These are phyloP conservation scores for Trimorus sp. DNA, from an alignment of 2,888 invertebrate species.

Conservation along the genomic window DNA sequence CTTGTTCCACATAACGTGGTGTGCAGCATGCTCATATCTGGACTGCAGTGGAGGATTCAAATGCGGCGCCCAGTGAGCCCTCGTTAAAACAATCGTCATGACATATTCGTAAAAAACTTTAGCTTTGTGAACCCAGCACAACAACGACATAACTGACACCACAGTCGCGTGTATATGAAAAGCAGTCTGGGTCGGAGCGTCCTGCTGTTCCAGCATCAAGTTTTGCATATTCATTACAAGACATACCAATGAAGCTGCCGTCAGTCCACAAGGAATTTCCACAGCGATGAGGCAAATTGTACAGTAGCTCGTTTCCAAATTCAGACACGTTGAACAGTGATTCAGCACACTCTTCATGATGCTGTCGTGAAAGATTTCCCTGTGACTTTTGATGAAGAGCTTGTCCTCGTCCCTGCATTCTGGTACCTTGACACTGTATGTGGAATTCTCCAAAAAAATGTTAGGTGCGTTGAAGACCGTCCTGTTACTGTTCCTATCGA, in stretches of 20 bases:
- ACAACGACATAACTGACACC: constrained; percentile 84
- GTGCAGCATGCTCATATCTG: constrained; percentile 83
- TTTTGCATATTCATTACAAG: constrained; percentile 86
- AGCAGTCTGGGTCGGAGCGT: constrained; percentile 72
- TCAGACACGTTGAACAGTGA: constrained; percentile 82
- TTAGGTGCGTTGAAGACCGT: constrained; percentile 82
- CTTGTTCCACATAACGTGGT: constrained; percentile 85
- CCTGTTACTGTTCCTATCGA: constrained; percentile 84
- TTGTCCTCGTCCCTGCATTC: constrained; percentile 82
- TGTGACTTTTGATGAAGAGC: constrained; percentile 82
- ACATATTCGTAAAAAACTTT: constrained; percentile 84
- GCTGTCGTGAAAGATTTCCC: constrained; percentile 82
- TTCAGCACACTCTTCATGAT: constrained; percentile 81
- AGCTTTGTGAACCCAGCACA: constrained; percentile 86
- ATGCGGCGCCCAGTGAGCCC: constrained; percentile 85
- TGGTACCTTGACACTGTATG: constrained; percentile 81
- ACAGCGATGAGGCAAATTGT: constrained; percentile 83
- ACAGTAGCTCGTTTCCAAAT: constrained; percentile 83
- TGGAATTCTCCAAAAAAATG: constrained; percentile 81
- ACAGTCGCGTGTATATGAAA: constrained; percentile 85
- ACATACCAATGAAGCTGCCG: constrained; percentile 84
- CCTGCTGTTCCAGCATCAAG: constrained; percentile 71
- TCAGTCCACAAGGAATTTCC: constrained; percentile 85
- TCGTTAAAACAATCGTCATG: constrained; percentile 83
- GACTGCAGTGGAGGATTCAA: constrained; percentile 85